Evolutionary conservation across 2,113 vertebrate species (phyloP), one percentile per base, ranked within the genome.

Genomic region (Aegypius monachus): DNA sequence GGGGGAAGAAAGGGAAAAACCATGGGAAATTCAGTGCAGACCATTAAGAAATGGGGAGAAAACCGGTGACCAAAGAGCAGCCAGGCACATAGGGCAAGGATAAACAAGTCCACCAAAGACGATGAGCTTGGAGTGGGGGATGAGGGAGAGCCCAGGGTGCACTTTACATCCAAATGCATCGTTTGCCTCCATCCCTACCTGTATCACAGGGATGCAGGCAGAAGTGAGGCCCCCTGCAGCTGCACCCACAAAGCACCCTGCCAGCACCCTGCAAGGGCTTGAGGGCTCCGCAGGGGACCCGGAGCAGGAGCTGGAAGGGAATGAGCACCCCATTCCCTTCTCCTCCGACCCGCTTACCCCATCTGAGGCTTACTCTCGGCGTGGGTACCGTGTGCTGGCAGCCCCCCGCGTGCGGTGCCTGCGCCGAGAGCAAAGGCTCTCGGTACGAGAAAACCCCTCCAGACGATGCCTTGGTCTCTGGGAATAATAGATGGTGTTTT

Each of bases 401-500:
- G 29, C 43, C 11, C 9, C 38, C 59, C 4, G 4, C 2, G 6
- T 11, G 5, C 4, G 11, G 10, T 55, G 45, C n/a, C 50, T 10
- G 3, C 4, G 3, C 68, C 0, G 2, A 26, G 15, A 62, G 29
- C 4, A 3, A 74, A 61, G 47, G 21, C 11, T 78, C 32, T 66
- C 1, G 0, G 16, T 31, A 47, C 0, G 1, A 63, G 45, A 55
- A 73, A 70, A 16, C 45, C 43, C 58, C 55, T 59, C 5, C 47
- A 79, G 86, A 79, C 0, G 11, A 23, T 48, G 23, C 58, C 36
- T 96, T 3, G 1, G 75, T 75, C 63, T 78, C 55, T 70, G 72
- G 16, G 48, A 73, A 93, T 95, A 94, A 91, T 94, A 81, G 81
- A 81, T 79, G 74, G 52, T 93, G 59, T 70, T 94, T 95, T 97